Evolutionary conservation across 2,797 vertebrate species (phyloP), one percentile per base, ranked within the genome.

Genomic region (Manis pentadactyla): DNA sequence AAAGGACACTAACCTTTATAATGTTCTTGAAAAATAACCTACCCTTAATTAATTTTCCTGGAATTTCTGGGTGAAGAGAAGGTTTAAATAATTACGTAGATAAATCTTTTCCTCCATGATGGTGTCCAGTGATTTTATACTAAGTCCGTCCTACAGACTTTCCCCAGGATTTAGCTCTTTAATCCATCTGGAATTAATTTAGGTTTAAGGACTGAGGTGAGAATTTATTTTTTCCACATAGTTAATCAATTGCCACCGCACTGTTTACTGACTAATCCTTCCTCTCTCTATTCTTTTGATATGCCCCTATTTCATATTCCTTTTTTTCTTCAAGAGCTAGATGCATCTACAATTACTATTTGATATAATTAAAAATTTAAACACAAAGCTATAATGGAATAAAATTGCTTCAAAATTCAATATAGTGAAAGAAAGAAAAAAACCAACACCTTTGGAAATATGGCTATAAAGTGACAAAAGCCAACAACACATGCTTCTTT

Each of bases 141-240:
- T 92, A 95, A 53, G 61, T 81, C 93, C 51, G 55, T 59, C 68
- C 27, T 81, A 49, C 17, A 87, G 90, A 84, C 74, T 91, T 85
- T 39, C 69, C 42, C 27, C 14, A 63, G 86, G 29, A 93, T 68
- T 97, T 89, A 93, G 95, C 71, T 96, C 81, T 94, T 96, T 94
- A 94, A 95, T 96, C 95, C 93, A 97, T 87, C 85, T 96, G 96
- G 88, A 96, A 93, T 95, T 88, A 96, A 93, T 96, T 77, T 95
- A 75, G 66, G 61, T 91, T 96, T 92, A 92, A 96, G 79, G 91
- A 87, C n/a, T 74, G 87, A 94, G 92, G 93, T 93, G 86, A 97
- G 93, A 96, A 96, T 94, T 96, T 97, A 93, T 94, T 96, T 97
- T 93, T 96, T 94, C 92, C 73, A 90, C 74, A 85, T 37, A 90